phyloP scores from a whole-genome alignment of 2,797 vertebrate species.

The Sphaeramia orbicularis region DNA sequence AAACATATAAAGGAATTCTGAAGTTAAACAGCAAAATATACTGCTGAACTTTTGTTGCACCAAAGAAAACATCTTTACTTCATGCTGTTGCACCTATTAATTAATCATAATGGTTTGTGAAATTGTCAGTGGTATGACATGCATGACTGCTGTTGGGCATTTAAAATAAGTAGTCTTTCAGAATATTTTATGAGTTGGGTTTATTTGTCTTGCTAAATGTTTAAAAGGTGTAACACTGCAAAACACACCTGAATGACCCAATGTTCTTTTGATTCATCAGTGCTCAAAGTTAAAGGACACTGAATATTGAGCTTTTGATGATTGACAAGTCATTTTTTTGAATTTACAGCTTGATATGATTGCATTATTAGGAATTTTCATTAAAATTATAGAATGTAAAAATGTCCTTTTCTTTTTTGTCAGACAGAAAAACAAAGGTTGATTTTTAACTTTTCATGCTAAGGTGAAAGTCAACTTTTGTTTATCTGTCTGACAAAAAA shows the following conservation, averaged over 20 bases:
- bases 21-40: not conserved
- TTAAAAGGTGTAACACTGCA: not conserved
- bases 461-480: too few relatives aligned
- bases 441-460: too few relatives aligned
- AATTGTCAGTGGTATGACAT: not conserved
- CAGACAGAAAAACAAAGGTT: too few relatives aligned
- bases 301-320: too few relatives aligned
- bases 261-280: too few relatives aligned
- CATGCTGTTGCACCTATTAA: slow-evolving; percentile 1
- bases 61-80: not conserved
- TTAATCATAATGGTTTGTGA: not conserved
- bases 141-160: not conserved
- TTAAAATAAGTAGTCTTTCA: not conserved
- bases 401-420: too few relatives aligned
- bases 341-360: too few relatives aligned
- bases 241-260: not conserved
- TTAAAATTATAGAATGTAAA: too few relatives aligned
- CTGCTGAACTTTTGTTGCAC: not conserved
- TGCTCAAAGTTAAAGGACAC: too few relatives aligned
- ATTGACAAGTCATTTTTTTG: too few relatives aligned
- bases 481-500: too few relatives aligned
- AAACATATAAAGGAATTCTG: slow-evolving; percentile 8
- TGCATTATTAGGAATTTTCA: too few relatives aligned
- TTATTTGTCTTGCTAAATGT: slow-evolving; percentile 3
- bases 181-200: not conserved